Base-by-base conservation (phyloP, 2,113 vertebrate genomes). In the Mandrillus leucophaeus region DNA sequence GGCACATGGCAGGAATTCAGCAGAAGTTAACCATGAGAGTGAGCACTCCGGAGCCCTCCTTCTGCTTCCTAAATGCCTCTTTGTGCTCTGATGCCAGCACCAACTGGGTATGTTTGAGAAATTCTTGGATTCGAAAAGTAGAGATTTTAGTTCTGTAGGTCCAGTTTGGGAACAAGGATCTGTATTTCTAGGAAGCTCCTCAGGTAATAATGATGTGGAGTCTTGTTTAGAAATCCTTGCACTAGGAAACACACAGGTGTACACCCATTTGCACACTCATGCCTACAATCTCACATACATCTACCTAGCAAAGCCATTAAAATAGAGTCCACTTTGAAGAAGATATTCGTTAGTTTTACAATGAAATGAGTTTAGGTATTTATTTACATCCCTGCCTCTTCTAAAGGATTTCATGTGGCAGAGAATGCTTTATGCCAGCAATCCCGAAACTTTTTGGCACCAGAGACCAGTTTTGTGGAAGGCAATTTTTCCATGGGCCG, bases 131-230 rank as follows among this genome's bases (percentile, higher is more conserved):
- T 96, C 32, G 43, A 8, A 45, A 72, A 88, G 45, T 59, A 7
- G 73, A 72, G 66, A 86, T 64, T 89, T 82, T 20, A 57, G 27
- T 64, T 66, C 32, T 87, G 6, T 40, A 25, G 13, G 11, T 52
- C 40, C 73, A 86, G 57, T 59, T 85, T 88, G 27, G 70, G 61
- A 59, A 84, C 4, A 68, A 13, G 32, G 43, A 70, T 75, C 52
- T n/a, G 1, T 79, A 72, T 96, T 96, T 91, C 81, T 93, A 90
- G 78, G 48, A 88, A 43, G 10, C 22, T 95, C 52, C 55, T 95
- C 9, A 93, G 86, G 48, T 68, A 68, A 85, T 6, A 20, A 70
- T 66, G 66, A 81, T 61, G 8, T 45, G 50, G 38, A 57, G 76
- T 55, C n/a, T 80, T 70, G 45, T 50, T 94, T 43, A 55, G 50